phyloP scores from a whole-genome alignment of 2,888 invertebrate species.

The Drosophila koepferae region DNA sequence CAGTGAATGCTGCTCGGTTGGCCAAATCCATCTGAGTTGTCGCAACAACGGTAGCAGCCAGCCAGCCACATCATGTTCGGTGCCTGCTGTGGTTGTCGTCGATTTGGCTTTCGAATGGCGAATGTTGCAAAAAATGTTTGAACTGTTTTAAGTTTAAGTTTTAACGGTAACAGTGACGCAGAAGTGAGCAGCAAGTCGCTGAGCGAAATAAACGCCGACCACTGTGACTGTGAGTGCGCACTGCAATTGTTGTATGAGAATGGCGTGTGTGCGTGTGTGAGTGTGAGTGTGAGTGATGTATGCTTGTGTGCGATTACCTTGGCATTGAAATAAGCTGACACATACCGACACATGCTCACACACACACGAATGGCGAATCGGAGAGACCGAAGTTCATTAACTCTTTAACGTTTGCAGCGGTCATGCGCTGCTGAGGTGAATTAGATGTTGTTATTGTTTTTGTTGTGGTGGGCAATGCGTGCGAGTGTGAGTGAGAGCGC shows the following conservation, averaged over 20 bases:
- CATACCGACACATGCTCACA: conserved; percentile 1
- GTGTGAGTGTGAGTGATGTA: background rate
- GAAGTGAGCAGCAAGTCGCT: conserved; percentile 61
- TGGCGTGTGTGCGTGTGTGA: conserved; percentile 3
- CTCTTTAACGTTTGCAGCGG: conserved; percentile 49
- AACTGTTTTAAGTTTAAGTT: conserved; percentile 85
- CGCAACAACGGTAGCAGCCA: conserved; percentile 22
- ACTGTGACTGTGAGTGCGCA: conserved; percentile 34
- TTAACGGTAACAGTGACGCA: conserved; percentile 82
- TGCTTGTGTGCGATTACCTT: conserved; percentile 54
- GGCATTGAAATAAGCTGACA: conserved; percentile 66
- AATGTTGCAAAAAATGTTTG: conserved; percentile 81
- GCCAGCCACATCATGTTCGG: conserved; percentile 8
- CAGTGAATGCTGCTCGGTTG: conserved; percentile 17
- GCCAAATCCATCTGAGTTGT: conserved; percentile 22
- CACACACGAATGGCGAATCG: conserved; percentile 14
- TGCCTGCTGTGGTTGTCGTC: conserved; percentile 36
- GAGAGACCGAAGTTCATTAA: conserved; percentile 56
- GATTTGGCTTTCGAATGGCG: conserved; percentile 52
- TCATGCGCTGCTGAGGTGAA: conserved; percentile 61
- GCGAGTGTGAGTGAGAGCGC: conserved; percentile 11
- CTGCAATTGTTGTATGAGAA: conserved; percentile 6
- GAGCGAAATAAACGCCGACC: conserved; percentile 29
- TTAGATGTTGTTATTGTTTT: conserved; percentile 44
- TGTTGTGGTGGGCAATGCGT: conserved; percentile 10